These are phyloP conservation scores for Corythornis cristatus DNA, from an alignment of 2,113 vertebrate species.

Conservation along the genomic window DNA sequence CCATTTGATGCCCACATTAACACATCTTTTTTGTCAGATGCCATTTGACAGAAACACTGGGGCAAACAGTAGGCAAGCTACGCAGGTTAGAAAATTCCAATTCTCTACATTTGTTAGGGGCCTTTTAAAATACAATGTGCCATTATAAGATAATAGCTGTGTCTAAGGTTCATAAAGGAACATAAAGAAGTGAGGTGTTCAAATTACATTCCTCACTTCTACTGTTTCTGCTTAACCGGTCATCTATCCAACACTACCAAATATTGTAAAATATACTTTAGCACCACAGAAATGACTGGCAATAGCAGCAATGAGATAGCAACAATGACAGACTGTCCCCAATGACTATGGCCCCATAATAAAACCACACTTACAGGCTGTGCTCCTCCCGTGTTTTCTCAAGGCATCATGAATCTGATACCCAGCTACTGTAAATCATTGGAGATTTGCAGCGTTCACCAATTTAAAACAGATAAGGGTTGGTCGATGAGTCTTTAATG, in stretches of 20 bases:
- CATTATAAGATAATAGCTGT: constrained; percentile 18
- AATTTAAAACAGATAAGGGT: constrained; percentile 15
- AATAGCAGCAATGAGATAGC: background rate
- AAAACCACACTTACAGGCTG: background rate
- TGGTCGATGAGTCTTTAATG: background rate
- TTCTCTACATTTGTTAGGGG: background rate
- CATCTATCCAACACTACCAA: constrained; percentile 1
- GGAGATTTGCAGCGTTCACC: background rate
- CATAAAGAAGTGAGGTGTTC: constrained; percentile 42
- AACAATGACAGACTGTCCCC: constrained; percentile 35
- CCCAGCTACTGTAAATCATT: background rate
- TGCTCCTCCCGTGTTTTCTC: constrained; percentile 13
- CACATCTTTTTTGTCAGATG: background rate
- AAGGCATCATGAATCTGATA: background rate
- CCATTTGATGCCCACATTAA: background rate
- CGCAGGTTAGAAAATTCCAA: background rate
- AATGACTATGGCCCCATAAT: background rate
- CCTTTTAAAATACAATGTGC: constrained; percentile 9
- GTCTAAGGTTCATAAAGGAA: constrained; percentile 52
- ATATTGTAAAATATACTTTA: background rate
- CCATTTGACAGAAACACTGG: background rate
- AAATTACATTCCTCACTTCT: background rate
- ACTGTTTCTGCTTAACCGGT: constrained; percentile 42
- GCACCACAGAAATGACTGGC: background rate
- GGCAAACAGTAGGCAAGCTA: background rate